A percentile compares a stretch with the other conserved stretches of the same genome.
Conservation (phyloP, 2,797 vertebrate species). For the Novumbra hubbsi region DNA sequence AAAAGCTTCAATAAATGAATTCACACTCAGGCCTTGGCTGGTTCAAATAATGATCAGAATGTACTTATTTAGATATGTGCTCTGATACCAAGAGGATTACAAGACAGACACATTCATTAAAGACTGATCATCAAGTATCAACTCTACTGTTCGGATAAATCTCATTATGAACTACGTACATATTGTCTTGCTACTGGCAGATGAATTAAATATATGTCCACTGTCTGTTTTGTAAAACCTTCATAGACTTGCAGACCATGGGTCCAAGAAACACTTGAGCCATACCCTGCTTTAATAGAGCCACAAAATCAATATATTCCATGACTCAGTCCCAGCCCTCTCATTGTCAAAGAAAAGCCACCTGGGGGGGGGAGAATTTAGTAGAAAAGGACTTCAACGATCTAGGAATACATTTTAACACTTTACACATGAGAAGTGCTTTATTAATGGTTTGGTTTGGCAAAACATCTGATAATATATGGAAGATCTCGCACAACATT, state of each 20-base stretch:
- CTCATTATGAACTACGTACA: background rate
- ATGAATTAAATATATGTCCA: too few relatives aligned
- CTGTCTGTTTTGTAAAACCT: conserved; percentile 18
- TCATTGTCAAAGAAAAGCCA: conserved; percentile 40
- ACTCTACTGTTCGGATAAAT: conserved; percentile 29
- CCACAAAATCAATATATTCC: conserved; percentile 14
- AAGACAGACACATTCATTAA: conserved; percentile 44
- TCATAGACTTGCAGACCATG: conserved; percentile 41
- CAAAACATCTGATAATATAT: too few relatives aligned
- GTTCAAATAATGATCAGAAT: conserved; percentile 49
- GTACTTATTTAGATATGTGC: conserved; percentile 49
- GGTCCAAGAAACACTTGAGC: conserved; percentile 15
- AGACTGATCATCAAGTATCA: conserved; percentile 36
- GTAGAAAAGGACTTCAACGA: conserved; percentile 38
- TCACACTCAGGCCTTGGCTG: conserved; percentile 32
- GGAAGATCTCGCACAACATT: too few relatives aligned
- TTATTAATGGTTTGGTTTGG: too few relatives aligned
- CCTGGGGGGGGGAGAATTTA: conserved; percentile 45
- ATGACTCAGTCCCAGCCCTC: conserved; percentile 1
- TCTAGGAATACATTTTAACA: conserved; percentile 26
- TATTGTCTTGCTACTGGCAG: background rate
- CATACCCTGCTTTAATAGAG: conserved; percentile 35
- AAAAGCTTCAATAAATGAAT: conserved; percentile 57
- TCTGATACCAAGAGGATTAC: conserved; percentile 57
- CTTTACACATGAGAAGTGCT: too few relatives aligned